Base-by-base conservation (phyloP, 1,140 invertebrate species). In the Asobara japonica region DNA sequence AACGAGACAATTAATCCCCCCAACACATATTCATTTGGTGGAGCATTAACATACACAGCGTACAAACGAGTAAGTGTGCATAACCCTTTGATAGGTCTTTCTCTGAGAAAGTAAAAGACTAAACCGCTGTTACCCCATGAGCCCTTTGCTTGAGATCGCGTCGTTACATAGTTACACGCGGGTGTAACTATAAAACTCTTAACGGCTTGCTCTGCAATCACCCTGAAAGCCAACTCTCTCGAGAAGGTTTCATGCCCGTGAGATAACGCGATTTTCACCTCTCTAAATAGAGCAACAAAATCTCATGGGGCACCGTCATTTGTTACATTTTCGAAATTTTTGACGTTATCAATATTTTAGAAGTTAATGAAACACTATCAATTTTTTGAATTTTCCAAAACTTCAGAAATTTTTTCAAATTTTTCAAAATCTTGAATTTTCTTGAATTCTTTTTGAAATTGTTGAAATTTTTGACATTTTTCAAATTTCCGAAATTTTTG, bases 181-280 rank as follows among this genome's bases (percentile, higher is more conserved):
- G 51, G 65, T 18, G 45, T 51, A 67, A 67, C 65, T 48, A 67
- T 67, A 67, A 67, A 67, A 67, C 41, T 29, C 25, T 48, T 67
- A 67, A 67, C 65, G 38, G 38, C 65, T 67, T 67, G 65, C 65
- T 48, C 25, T 67, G 36, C 38, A 64, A 36, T 36, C 61, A 31
- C 27, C 31, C 61, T 64, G 61, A 64, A 64, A 31, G 61, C 61
- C 25, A 64, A 56, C 51, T 18, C 51, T 22, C 51, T 2, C 2
- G 51, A 56, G 51, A 56, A 27, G 22, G 51, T 22, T 27, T 13
- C 8, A 22, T 3, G 51, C 22, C 7, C 51, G 51, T 27, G 20
- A 56, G 31, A 36, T 36, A 36, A 36, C 31, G 5, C 31, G 31
- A 36, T 36, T 5, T 11, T 36, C 31, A 36, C 31, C 31, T 36